Percentiles rank a stretch among this genome's conserved stretches.
These are phyloP conservation scores for Bubo bubo DNA, from an alignment of 2,113 vertebrate genomes.

Conservation along the genomic window DNA sequence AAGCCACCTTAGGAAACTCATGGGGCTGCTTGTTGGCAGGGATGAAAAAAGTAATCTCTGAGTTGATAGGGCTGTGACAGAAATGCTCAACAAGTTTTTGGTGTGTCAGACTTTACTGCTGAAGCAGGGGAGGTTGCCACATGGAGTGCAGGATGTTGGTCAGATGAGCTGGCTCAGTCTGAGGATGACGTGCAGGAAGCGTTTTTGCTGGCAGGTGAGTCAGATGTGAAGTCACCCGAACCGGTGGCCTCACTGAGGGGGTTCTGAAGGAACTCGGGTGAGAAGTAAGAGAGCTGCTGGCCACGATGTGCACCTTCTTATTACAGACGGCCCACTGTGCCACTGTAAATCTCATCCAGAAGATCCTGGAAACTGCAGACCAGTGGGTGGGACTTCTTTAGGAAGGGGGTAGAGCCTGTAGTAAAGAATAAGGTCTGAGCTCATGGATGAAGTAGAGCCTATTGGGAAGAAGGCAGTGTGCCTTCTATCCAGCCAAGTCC, in stretches of 20 bases:
- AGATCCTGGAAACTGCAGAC: neutral
- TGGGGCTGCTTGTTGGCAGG: neutral
- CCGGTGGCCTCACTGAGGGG: accelerated
- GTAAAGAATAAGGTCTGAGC: neutral
- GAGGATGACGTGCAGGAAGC: neutral
- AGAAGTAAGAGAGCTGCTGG: neutral
- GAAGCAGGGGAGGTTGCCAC: neutral
- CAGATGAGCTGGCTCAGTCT: neutral
- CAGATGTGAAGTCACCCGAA: neutral
- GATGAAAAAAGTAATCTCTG: neutral
- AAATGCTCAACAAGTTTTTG: neutral
- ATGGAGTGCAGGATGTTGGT: neutral
- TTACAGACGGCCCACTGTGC: neutral
- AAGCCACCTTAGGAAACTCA: neutral
- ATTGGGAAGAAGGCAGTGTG: neutral
- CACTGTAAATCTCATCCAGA: neutral
- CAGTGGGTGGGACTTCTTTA: neutral
- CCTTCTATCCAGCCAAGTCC: neutral
- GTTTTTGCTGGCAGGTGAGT: neutral
- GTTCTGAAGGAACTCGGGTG: neutral
- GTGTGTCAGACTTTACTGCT: neutral
- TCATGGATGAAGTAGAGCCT: neutral
- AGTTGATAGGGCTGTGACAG: neutral
- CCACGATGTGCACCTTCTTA: neutral
- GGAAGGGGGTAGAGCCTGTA: neutral